Percentiles rank a stretch among this genome's conserved stretches.
Conservation (phyloP, 2,888 invertebrate genomes). For the Archaeoteleia sp. region DNA sequence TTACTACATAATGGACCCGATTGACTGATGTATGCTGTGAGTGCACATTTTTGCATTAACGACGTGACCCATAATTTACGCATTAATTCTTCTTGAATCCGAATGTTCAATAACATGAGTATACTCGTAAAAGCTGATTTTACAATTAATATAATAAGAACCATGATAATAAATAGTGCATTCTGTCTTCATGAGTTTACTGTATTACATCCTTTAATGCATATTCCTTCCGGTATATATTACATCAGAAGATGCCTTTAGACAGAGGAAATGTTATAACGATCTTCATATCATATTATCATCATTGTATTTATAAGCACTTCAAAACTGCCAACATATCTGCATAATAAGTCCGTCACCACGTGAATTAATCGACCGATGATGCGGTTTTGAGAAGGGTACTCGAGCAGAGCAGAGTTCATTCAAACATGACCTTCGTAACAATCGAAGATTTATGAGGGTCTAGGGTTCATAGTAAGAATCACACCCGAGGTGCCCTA, state of each 20-base stretch:
- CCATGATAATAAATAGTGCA: neutral
- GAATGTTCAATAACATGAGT: neutral
- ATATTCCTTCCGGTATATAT: too few relatives aligned
- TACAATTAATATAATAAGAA: constrained; percentile 1
- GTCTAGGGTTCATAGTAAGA: constrained; percentile 61
- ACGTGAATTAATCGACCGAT: constrained; percentile 30
- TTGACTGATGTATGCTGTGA: constrained; percentile 57
- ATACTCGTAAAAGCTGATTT: neutral
- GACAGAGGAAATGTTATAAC: neutral
- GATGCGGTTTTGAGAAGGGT: constrained; percentile 25
- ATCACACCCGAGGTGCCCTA: constrained; percentile 72
- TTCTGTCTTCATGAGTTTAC: neutral
- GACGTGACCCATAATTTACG: constrained; percentile 6
- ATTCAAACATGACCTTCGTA: constrained; percentile 62
- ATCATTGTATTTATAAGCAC: neutral
- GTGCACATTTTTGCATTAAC: constrained; percentile 10
- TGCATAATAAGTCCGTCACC: constrained; percentile 33
- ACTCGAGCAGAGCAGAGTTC: constrained; percentile 49
- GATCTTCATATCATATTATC: neutral
- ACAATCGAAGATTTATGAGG: constrained; percentile 61
- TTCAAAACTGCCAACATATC: neutral
- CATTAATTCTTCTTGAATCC: neutral
- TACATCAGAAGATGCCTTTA: too few relatives aligned
- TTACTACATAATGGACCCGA: constrained; percentile 62
- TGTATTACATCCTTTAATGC: neutral